Percentiles rank a stretch among this genome's conserved stretches.
phyloP scores from a whole-genome alignment of 2,113 vertebrate species.

The Blennius ocellaris region DNA sequence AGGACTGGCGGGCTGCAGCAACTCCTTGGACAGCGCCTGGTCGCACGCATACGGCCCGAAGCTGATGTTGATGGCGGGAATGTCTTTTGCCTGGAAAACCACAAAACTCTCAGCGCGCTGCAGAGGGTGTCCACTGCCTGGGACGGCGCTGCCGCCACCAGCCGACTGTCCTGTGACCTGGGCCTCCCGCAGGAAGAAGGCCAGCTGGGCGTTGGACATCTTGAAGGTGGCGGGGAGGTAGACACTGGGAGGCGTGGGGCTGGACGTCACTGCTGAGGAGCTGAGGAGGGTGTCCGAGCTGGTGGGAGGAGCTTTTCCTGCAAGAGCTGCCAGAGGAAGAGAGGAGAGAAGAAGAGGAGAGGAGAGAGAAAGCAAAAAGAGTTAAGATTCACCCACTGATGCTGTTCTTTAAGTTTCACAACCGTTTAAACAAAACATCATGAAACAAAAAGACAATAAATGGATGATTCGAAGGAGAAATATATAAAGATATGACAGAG shows the following conservation, averaged over 20 bases:
- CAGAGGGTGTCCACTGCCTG: slow-evolving; percentile 80
- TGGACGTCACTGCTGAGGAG: slow-evolving; percentile 71
- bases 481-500: too few species aligned
- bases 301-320: slow-evolving; percentile 85
- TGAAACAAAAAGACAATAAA: too few species aligned
- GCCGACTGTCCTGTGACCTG: slow-evolving; percentile 71
- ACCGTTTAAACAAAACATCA: too few species aligned
- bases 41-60: slow-evolving; percentile 92
- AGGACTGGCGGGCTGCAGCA: slow-evolving; percentile 94
- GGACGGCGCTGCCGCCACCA: slow-evolving; percentile 52
- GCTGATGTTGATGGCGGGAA: slow-evolving; percentile 93
- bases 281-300: slow-evolving; percentile 83
- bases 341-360: not conserved
- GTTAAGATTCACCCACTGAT: too few species aligned
- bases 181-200: slow-evolving; percentile 93
- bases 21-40: slow-evolving; percentile 91
- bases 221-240: slow-evolving; percentile 93
- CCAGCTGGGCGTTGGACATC: slow-evolving; percentile 94
- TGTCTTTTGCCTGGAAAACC: slow-evolving; percentile 97
- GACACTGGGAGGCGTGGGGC: slow-evolving; percentile 71
- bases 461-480: too few species aligned
- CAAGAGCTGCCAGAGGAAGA: slow-evolving; percentile 80
- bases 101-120: slow-evolving; percentile 95
- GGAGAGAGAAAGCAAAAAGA: too few species aligned
- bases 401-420: too few species aligned